These are phyloP conservation scores for Cyclophora punctaria DNA, from an alignment of 2,888 invertebrate genomes.

Conservation along the genomic window DNA sequence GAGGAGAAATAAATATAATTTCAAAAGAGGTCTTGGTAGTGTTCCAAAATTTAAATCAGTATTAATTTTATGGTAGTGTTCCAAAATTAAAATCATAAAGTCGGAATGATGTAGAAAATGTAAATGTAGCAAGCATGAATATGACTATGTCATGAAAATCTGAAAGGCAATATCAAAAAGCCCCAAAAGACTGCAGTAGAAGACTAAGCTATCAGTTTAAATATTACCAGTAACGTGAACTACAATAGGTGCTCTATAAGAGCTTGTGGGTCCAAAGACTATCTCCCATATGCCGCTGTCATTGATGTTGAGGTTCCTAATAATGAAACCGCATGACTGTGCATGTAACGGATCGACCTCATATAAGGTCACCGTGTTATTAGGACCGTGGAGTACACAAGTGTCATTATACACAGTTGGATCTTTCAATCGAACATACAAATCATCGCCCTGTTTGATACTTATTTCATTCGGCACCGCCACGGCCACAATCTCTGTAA, in stretches of 20 bases:
- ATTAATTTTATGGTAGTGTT: no score
- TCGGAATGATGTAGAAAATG: not conserved
- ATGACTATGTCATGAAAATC: not conserved
- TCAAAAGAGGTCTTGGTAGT: no score
- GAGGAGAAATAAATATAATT: no score
- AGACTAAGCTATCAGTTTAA: not conserved
- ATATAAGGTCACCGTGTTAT: constrained; percentile 16
- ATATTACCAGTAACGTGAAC: constrained; percentile 42
- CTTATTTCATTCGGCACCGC: constrained; percentile 28
- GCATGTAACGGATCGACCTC: constrained; percentile 33
- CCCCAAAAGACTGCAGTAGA: no score
- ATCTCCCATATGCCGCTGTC: constrained; percentile 44
- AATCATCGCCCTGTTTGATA: constrained; percentile 38
- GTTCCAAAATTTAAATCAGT: not conserved
- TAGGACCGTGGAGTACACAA: constrained; percentile 39
- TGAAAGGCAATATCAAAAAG: no score
- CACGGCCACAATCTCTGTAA: constrained; percentile 36
- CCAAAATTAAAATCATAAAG: not conserved
- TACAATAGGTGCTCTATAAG: constrained; percentile 33
- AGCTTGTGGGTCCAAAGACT: constrained; percentile 35
- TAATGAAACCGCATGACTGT: constrained; percentile 27
- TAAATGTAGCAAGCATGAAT: not conserved
- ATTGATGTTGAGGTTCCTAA: constrained; percentile 22
- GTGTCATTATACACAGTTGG: constrained; percentile 28
- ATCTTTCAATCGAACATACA: constrained; percentile 39